Conservation (phyloP, 2,888 invertebrate genomes). For the Pristionchus fissidentatus region DNA sequence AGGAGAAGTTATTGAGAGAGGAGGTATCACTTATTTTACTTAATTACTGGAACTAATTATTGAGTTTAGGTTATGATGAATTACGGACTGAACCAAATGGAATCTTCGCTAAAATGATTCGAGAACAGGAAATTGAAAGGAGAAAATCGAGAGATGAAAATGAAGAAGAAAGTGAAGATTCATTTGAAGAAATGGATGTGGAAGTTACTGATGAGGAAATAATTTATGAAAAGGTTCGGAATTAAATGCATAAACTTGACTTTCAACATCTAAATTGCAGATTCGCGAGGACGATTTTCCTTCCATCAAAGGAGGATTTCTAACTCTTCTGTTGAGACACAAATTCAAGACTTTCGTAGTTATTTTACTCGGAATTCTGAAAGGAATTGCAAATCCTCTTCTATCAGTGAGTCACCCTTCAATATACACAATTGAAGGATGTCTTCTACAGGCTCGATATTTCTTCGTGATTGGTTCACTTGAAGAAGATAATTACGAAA, state of each 20-base stretch:
- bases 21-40: background rate
- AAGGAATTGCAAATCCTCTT: background rate
- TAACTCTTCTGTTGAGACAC: background rate
- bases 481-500: background rate
- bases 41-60: background rate
- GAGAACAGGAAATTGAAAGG: constrained; percentile 12
- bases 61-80: background rate
- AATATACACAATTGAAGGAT: background rate
- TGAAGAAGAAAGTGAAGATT: background rate
- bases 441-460: constrained; percentile 5
- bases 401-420: background rate
- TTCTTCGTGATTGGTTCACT: constrained; percentile 29
- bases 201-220: constrained; percentile 10
- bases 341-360: background rate
- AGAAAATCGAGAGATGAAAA: background rate
- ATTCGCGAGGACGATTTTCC: background rate
- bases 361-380: constrained; percentile 9
- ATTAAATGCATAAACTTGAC: no score
- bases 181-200: background rate
- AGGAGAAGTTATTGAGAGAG: constrained; percentile 46
- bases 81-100: background rate
- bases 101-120: background rate
- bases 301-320: background rate
- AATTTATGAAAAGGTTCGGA: background rate
- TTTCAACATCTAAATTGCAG: background rate